Evolutionary conservation across 2,888 invertebrate species (phyloP), one percentile per base, ranked within the genome.

Genomic region (Andrena trimmerana): DNA sequence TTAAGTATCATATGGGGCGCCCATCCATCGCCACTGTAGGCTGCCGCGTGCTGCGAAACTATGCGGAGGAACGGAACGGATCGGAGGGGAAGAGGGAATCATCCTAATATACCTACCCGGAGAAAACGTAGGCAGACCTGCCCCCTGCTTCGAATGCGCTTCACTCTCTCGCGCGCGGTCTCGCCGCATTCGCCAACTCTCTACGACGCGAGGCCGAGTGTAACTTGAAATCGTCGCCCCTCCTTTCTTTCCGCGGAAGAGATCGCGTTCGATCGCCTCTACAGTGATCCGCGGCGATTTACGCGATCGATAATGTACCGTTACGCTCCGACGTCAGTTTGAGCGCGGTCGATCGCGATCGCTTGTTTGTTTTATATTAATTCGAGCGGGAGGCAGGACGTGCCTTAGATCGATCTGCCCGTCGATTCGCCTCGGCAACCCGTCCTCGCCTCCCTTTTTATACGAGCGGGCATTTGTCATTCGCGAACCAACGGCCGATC

Each of bases 101-200:
- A 71, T 87, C 86, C 90, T 84, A 89, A 90, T 88, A 86, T 86
- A 88, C 86, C 76, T 24, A 24, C 42, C 16, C 83, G 59, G 79
- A 68, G 76, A 81, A 83, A 78, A 84, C 88, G 87, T 84, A 84
- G 83, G 80, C 87, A 85, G 88, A 80, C 84, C 89, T 87, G 88
- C 87, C 90, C 86, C 87, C 90, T 86, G 83, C 90, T 87, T 90
- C 84, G 90, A 88, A 84, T 80, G 78, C 86, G 81, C 84, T 86
- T 88, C 84, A 83, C 79, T 85, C 81, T 84, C 70, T 59, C 31
- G 68, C 70, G 77, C 82, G 78, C 78, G 62, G 79, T 84, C 81
- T 82, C 86, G 82, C 78, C 86, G 83, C 84, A 13, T 57, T 57
- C 57, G 57, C 59, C 50, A 71, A 36, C 50, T 59, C 20, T 10